These are phyloP conservation scores for Chiroxiphia lanceolata DNA, from an alignment of 2,797 vertebrate species.

Conservation along the genomic window DNA sequence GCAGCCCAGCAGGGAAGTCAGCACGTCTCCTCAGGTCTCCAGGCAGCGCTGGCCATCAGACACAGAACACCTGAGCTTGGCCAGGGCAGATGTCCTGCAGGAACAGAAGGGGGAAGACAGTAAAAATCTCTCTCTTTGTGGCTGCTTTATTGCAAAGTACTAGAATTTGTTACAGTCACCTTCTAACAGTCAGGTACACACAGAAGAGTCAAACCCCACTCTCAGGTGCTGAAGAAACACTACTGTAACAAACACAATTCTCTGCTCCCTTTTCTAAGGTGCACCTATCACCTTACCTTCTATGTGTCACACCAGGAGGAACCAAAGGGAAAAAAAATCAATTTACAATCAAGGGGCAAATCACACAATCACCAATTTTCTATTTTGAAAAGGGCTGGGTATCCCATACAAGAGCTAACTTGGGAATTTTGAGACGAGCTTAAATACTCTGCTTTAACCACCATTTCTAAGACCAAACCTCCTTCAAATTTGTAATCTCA, in stretches of 20 bases:
- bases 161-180: neutral
- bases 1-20: neutral
- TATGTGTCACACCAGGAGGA: fast-evolving
- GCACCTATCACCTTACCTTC: fast-evolving
- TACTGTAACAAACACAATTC: fast-evolving
- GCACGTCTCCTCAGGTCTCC: neutral
- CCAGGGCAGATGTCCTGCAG: neutral
- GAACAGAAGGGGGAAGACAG: neutral
- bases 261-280: neutral
- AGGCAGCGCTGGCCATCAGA: neutral
- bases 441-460: neutral
- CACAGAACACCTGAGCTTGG: neutral
- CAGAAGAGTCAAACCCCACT: neutral
- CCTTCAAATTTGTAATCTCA: neutral
- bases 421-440: neutral
- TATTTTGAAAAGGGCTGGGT: neutral
- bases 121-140: neutral
- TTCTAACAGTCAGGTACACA: neutral
- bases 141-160: neutral
- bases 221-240: neutral
- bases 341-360: neutral
- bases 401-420: neutral
- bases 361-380: neutral
- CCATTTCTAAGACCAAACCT: neutral
- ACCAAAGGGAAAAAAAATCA: neutral